These are phyloP conservation scores for cat (Felis catus) DNA, from an alignment of 2,113 vertebrate species.

Conservation along the genomic window F.catus_Fca126_mat1.0 CM031424.1:25695001-25695500, in stretches of 20 bases:
- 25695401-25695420: background rate
- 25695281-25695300: background rate
- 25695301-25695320: background rate
- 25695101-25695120: background rate
- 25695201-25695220: background rate
- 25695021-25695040: background rate
- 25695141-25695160: background rate
- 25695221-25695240: background rate
- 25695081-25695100: background rate
- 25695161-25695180: constrained; percentile 14
- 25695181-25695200: background rate
- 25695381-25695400: background rate
- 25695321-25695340: background rate
- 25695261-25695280: background rate
- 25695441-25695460: background rate
- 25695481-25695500: background rate
- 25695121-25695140: background rate
- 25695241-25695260: background rate
- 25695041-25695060: background rate
- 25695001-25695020: background rate
- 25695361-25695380: background rate
- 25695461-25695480: background rate
- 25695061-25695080: background rate
- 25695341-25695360: background rate
- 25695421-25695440: background rate